Evolutionary conservation across 1,140 invertebrate genomes (phyloP).

Genomic region (Atta colombica): DNA sequence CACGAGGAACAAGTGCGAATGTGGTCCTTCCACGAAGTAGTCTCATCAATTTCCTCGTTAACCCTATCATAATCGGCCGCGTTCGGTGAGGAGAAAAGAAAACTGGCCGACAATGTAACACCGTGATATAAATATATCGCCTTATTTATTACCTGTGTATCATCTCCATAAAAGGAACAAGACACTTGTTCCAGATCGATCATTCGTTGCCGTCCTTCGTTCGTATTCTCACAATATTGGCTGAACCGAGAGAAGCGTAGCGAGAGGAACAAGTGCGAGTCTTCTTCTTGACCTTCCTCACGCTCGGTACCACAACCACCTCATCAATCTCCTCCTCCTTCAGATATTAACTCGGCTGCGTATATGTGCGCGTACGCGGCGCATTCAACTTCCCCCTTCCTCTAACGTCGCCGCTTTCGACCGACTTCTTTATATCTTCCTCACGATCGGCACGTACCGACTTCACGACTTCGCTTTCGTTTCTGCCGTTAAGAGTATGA

Average conservation of each 20-base stretch:
- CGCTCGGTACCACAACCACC: slow-evolving; percentile 63
- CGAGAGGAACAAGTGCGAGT: slow-evolving; percentile 66
- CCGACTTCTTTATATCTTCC: slow-evolving; percentile 64
- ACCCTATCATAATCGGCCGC: slow-evolving; percentile 58
- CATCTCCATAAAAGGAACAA: slow-evolving; percentile 57
- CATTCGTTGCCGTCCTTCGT: slow-evolving; percentile 46
- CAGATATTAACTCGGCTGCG: slow-evolving; percentile 56
- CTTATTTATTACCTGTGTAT: slow-evolving; percentile 56
- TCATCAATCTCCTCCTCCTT: slow-evolving; percentile 64
- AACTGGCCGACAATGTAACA: slow-evolving; percentile 49
- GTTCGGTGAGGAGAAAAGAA: neutral
- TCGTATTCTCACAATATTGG: slow-evolving; percentile 56
- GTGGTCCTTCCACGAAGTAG: slow-evolving; percentile 55
- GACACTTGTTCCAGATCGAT: slow-evolving; percentile 63
- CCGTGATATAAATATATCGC: slow-evolving; percentile 54
- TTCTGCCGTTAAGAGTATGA: slow-evolving; percentile 59
- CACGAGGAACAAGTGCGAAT: slow-evolving; percentile 49
- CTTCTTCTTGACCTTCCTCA: slow-evolving; percentile 70
- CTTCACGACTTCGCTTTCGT: slow-evolving; percentile 62
- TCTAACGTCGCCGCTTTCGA: slow-evolving; percentile 52
- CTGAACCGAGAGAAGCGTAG: slow-evolving; percentile 55
- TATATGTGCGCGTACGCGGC: slow-evolving; percentile 40
- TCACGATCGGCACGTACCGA: slow-evolving; percentile 63
- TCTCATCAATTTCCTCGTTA: slow-evolving; percentile 64
- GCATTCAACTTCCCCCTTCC: slow-evolving; percentile 42